phyloP scores from a whole-genome alignment of 1,140 invertebrate species.

The Planococcus citri region DNA sequence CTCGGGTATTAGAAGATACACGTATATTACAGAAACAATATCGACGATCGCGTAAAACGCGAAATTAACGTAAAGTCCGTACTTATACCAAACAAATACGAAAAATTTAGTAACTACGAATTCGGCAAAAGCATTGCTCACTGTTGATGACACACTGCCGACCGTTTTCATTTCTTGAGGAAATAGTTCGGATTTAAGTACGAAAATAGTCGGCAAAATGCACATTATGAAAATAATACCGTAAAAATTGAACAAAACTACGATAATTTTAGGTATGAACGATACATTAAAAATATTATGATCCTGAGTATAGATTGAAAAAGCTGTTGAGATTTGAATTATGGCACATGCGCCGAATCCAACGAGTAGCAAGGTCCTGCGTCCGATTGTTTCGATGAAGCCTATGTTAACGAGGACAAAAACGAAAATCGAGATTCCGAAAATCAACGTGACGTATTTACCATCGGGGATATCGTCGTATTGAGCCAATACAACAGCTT shows the following conservation, averaged over 20 bases:
- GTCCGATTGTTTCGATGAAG: background rate
- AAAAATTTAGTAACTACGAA: constrained; percentile 69
- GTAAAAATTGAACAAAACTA: background rate
- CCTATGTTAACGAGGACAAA: background rate
- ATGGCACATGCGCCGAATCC: background rate
- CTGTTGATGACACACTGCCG: constrained; percentile 38
- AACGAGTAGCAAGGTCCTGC: background rate
- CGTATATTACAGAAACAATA: constrained; percentile 42
- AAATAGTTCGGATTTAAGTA: constrained; percentile 48
- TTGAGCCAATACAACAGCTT: background rate
- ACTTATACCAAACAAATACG: constrained; percentile 39
- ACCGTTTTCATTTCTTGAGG: constrained; percentile 46
- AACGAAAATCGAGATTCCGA: background rate
- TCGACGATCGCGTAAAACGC: constrained; percentile 64
- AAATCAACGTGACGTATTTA: background rate
- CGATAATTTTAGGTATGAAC: background rate
- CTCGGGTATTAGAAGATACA: constrained; percentile 55
- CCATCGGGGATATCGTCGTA: background rate
- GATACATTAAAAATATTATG: background rate
- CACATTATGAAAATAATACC: background rate
- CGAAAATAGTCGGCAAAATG: constrained; percentile 24
- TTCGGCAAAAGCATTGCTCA: constrained; percentile 35
- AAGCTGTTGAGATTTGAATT: background rate
- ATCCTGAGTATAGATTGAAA: background rate
- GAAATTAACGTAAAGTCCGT: constrained; percentile 59